Evolutionary conservation across 2,888 invertebrate genomes (phyloP), one percentile per base, ranked within the genome.

Genomic region (Caenorhabditis sp.): DNA sequence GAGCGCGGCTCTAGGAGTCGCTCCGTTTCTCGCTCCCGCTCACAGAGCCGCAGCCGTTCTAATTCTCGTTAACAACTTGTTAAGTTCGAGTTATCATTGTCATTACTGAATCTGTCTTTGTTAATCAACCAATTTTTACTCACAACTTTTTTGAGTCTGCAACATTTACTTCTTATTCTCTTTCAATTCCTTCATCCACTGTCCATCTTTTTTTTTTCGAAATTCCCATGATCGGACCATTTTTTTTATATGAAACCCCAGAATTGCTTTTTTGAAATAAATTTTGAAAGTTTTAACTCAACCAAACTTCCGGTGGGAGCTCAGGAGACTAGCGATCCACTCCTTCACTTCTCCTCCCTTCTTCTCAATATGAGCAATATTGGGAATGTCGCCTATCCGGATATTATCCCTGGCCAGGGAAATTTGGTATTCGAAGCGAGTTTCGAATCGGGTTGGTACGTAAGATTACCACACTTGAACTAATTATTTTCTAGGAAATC

Each of bases 341-440:
- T 26, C 22, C 6, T 51, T 51, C n/a, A 2, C 22, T 10, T n/a
- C 51, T n/a, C 6, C 14, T 44, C 44, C 5, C 10, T 22, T 31
- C 31, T 31, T 14, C 5, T 1, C n/a, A 44, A 14, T 16, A 80
- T 68, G 80, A 41, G 73, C 47, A 73, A 68, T n/a, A 66, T 93
- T 64, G 93, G 93, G 38, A 93, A 93, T 91, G 93, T 93, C 19
- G 92, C 91, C 87, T 93, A 93, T 56, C 93, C 85, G 3, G 80
- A 69, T n/a, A 54, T 22, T 16, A 87, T 90, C 70, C 92, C 93
- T 44, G 92, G 92, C 80, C 92, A 92, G 84, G 94, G 93, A 56
- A 93, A 93, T 85, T 88, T 94, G 5, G 92, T 93, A 38, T 94
- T 94, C 90, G 93, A 94, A 91, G 93, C 94, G 22, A 92, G 92